Conservation (phyloP, 2,113 vertebrate genomes). For the Strix uralensis region DNA sequence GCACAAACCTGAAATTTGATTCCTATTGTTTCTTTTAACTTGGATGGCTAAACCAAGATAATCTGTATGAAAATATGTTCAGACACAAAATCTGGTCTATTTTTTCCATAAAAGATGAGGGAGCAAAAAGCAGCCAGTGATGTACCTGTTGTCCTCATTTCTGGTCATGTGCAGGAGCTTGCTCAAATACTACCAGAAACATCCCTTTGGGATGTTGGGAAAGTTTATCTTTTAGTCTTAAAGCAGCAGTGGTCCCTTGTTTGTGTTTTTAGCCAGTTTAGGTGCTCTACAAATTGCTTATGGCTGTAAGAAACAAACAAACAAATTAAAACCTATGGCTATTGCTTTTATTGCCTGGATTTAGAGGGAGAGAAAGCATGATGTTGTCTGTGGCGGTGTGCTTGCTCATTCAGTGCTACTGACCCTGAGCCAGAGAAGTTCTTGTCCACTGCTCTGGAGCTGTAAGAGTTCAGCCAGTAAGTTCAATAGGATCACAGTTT, state of each 20-base stretch:
- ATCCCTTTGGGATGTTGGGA: background rate
- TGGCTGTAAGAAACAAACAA: background rate
- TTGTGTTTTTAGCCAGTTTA: background rate
- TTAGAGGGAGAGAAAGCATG: background rate
- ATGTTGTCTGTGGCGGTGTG: fast-evolving
- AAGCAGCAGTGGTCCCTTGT: background rate
- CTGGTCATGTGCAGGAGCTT: background rate
- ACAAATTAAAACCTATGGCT: background rate
- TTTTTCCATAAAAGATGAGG: background rate
- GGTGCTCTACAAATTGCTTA: background rate
- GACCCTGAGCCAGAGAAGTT: background rate
- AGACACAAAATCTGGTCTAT: background rate
- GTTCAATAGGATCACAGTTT: background rate
- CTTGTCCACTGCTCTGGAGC: background rate
- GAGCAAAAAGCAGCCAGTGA: background rate
- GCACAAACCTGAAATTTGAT: background rate
- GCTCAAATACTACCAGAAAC: background rate
- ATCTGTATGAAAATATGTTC: background rate
- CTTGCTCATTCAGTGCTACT: background rate
- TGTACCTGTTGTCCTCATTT: background rate
- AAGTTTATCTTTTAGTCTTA: background rate
- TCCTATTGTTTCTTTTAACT: background rate
- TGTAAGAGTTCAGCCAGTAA: background rate
- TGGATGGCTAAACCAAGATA: background rate
- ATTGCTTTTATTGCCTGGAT: background rate